A percentile compares a stretch with the other conserved stretches of the same genome.
These are phyloP conservation scores for Sturnira hondurensis DNA, from an alignment of 2,113 vertebrate species.

Conservation along the genomic window DNA sequence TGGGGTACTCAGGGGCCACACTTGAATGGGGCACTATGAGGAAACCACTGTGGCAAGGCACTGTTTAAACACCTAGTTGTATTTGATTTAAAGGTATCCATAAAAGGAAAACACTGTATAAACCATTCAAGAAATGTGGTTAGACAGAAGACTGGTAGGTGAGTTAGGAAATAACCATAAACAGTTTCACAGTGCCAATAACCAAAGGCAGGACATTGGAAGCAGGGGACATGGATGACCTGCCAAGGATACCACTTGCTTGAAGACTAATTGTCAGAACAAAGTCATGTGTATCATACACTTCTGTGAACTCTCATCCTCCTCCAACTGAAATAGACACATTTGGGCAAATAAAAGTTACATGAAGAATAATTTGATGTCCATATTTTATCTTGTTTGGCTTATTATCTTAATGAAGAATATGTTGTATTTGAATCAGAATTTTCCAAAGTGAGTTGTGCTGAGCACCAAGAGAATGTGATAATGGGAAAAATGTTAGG, in stretches of 20 bases:
- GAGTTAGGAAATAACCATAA: neutral
- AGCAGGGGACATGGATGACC: neutral
- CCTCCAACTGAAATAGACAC: neutral
- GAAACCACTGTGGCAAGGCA: neutral
- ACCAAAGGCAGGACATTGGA: neutral
- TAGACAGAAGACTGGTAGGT: neutral
- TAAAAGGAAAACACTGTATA: neutral
- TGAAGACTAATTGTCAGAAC: neutral
- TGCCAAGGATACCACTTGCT: neutral
- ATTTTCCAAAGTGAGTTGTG: neutral
- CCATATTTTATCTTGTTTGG: neutral
- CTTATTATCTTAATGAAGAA: neutral
- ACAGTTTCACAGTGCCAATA: neutral
- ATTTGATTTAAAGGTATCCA: neutral
- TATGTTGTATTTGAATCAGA: neutral
- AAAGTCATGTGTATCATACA: accelerated
- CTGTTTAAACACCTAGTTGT: neutral
- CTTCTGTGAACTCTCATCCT: too few relatives aligned
- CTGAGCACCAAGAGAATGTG: neutral
- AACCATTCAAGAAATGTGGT: neutral
- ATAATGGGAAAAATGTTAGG: accelerated
- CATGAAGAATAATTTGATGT: neutral
- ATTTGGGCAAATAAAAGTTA: neutral
- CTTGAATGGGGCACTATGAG: neutral
- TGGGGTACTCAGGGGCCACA: neutral